Conservation (phyloP, 2,888 invertebrate species). For the Leucoptera coffeella region DNA sequence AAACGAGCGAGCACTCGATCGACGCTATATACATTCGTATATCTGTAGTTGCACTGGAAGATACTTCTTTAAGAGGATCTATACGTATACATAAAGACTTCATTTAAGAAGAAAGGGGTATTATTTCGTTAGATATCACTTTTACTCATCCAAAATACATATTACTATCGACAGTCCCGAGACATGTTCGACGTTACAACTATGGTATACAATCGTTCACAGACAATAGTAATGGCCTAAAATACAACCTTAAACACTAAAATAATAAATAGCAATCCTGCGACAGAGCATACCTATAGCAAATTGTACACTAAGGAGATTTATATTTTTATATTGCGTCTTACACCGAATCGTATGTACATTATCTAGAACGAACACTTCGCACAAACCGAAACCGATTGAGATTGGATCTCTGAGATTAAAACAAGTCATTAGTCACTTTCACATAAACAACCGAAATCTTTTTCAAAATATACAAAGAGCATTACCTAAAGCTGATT, state of each 20-base stretch:
- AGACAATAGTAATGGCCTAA: slow-evolving; percentile 32
- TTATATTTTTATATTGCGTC: slow-evolving; percentile 23
- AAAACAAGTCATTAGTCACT: slow-evolving; percentile 24
- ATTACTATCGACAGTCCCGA: too few species aligned
- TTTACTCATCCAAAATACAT: too few species aligned
- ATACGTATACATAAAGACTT: slow-evolving; percentile 81
- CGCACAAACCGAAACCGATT: slow-evolving; percentile 16
- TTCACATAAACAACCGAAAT: too few species aligned
- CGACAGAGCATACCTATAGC: slow-evolving; percentile 38
- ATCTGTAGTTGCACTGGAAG: slow-evolving; percentile 45
- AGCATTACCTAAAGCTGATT: slow-evolving; percentile 35
- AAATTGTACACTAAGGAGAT: slow-evolving; percentile 46
- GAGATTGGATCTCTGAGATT: slow-evolving; percentile 52
- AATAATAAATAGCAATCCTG: slow-evolving; percentile 48
- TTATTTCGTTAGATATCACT: too few species aligned
- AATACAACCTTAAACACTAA: slow-evolving; percentile 42
- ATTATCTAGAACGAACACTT: slow-evolving; percentile 9
- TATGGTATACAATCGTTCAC: slow-evolving; percentile 50
- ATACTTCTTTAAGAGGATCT: slow-evolving; percentile 31
- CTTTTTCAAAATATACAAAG: slow-evolving; percentile 43
- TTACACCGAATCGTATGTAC: slow-evolving; percentile 32
- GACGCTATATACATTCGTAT: slow-evolving; percentile 51
- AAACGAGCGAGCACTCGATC: slow-evolving; percentile 42
- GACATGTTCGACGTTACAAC: too few species aligned
- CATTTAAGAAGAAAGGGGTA: too few species aligned